Base-by-base conservation (phyloP, 1,140 invertebrate species). In the Theocolax elegans region DNA sequence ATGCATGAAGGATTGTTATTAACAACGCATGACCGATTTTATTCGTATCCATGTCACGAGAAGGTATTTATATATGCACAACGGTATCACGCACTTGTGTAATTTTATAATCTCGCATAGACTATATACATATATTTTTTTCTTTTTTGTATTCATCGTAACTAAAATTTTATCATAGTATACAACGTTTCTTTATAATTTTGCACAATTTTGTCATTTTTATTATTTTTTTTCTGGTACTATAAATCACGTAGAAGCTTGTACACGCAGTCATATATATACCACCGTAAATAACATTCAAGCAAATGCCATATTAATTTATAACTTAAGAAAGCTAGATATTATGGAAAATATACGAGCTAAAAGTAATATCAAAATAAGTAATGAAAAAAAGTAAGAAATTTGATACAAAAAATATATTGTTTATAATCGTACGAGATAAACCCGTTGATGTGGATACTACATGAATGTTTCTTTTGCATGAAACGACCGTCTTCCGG, bases 401-500 rank as follows among this genome's bases (percentile, higher is more conserved):
- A 15, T 54, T n/a, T n/a, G n/a, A n/a, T n/a, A n/a, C n/a, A n/a
- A n/a, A n/a, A n/a, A n/a, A n/a, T n/a, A n/a, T n/a, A n/a, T n/a
- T n/a, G n/a, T n/a, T n/a, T n/a, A n/a, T n/a, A n/a, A n/a, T n/a
- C n/a, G n/a, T n/a, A n/a, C n/a, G n/a, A n/a, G n/a, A 38, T 51
- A 46, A 40, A 46, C 51, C 51, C 64, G 40, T 66, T 66, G 64
- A 67, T 67, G 54, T 58, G 54, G 65, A 59, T 67, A 58, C 31
- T 69, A 69, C 46, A 69, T 69, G 73, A 80, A 73, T 80, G 74
- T 83, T 83, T 83, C 75, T 84, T 83, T 84, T 84, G 82, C 83
- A 85, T 85, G 83, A 85, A 78, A 70, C 4, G 51, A 56, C 58
- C 77, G 68, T 75, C 79, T 79, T 75, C 75, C 75, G 83, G 77